Base-by-base conservation (phyloP, 1,140 invertebrate genomes). In the Drosophila nikananu region DNA sequence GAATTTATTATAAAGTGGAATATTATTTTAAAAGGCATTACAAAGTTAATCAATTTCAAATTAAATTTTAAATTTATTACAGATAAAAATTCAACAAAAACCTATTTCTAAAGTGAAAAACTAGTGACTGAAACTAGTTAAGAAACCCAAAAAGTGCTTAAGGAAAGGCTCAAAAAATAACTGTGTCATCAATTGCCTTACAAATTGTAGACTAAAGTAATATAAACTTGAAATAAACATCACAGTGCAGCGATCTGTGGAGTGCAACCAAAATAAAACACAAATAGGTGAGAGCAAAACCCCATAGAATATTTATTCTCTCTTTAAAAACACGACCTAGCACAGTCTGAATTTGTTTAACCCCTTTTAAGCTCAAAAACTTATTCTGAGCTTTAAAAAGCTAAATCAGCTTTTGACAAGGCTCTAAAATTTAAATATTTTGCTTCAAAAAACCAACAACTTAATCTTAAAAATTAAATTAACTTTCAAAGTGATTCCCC, bases 311-410 rank as follows among this genome's bases (percentile, higher is more conserved):
- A 0, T 13, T 9, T 17, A 2, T n/a, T 23, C 57, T 46, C 8
- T 52, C 10, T 42, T 7, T 25, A 19, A 39, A 67, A 21, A 48
- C 74, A 32, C 49, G 64, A 83, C 70, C 70, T 83, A 83, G 46
- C 61, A 42, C 58, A 60, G 59, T 62, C 35, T 10, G 39, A 19
- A 46, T 30, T 49, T 7, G 7, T 19, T 68, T 77, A 51, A 30
- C 65, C 58, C 23, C 13, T 23, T 39, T 57, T 23, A 39, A 39
- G 61, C 49, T 39, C 23, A 46, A 48, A 19, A 52, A 46, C 57
- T 72, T 41, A 13, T 10, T 21, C 0, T 1, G 17, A 70, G 63
- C 74, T 77, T 63, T 59, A 8, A 25, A 13, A 37, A 39, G 54
- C 54, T 57, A n/a, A 57, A 57, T 39, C 1, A 57, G 21, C 35